Evolutionary conservation across 1,140 invertebrate genomes (phyloP).

Genomic region (Platyura marginata): DNA sequence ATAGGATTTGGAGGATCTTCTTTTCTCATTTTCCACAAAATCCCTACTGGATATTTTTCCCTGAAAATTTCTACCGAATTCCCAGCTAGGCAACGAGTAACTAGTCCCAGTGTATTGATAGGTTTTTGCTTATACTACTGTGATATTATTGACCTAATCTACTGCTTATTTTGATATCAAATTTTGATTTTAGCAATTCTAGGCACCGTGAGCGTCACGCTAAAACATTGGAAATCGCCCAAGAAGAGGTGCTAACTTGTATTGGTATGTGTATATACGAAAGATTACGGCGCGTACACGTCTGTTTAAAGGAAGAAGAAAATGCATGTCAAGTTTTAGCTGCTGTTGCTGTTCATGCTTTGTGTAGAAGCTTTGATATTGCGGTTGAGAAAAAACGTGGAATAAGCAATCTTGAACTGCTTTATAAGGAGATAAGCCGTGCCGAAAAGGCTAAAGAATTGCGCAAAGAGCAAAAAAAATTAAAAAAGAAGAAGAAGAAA

Average conservation of each 20-base stretch:
- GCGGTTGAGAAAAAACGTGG: slow-evolving; percentile 77
- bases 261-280: slow-evolving; percentile 83
- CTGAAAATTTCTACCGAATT: too few species aligned
- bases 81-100: too few species aligned
- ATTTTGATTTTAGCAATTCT: slow-evolving; percentile 21
- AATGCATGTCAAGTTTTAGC: slow-evolving; percentile 80
- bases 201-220: slow-evolving; percentile 73
- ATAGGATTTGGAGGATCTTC: too few species aligned
- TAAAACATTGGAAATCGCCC: slow-evolving; percentile 85
- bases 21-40: too few species aligned
- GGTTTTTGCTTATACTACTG: too few species aligned
- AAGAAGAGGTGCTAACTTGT: slow-evolving; percentile 87
- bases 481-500: slow-evolving; percentile 73
- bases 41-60: too few species aligned
- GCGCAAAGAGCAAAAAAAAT: slow-evolving; percentile 67
- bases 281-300: slow-evolving; percentile 64
- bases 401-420: slow-evolving; percentile 63
- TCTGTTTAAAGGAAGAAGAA: slow-evolving; percentile 73
- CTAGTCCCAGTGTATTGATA: too few species aligned
- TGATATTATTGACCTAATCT: neutral
- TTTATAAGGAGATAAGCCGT: slow-evolving; percentile 62
- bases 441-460: slow-evolving; percentile 70
- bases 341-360: slow-evolving; percentile 66
- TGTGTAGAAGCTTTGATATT: slow-evolving; percentile 76
- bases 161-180: slow-evolving; percentile 3